Evolutionary conservation across 2,888 invertebrate species (phyloP), one percentile per base, ranked within the genome.

Genomic region (Neoscelio sp.): DNA sequence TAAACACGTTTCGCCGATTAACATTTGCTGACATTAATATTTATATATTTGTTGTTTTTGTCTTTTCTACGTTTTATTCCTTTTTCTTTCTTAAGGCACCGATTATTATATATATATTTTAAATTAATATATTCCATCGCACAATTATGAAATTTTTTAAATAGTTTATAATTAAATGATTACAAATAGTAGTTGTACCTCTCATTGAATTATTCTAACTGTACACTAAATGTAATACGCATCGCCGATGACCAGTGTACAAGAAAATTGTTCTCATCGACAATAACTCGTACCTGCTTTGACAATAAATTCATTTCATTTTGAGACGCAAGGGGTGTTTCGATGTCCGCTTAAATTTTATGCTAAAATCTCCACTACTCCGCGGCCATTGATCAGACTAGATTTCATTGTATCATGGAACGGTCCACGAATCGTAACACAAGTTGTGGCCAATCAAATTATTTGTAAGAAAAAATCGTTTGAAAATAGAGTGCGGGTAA

Each of bases 171-270:
- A 12, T 35, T n/a, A 28, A 52, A 40, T 28, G 38, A 42, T 58
- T 26, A 8, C 12, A 12, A 2, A 3, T 28, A 26, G 26, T 28
- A 7, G 7, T 44, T 23, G 42, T 35, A 56, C 60, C 52, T 28
- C 73, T 73, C 46, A 13, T 13, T 46, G 38, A 64, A 73, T 52
- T 52, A 60, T n/a, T 60, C 54, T 68, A 76, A 44, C 17, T 76
- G 20, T 64, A 76, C 76, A 76, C 10, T 15, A 33, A 76, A 48
- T 62, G 28, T 38, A 58, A 48, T 65, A 54, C 33, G 50, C 8
- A 28, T 46, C 10, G 4, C 10, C 12, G 38, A 12, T 12, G 5
- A 12, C 10, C 13, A 10, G 2, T 38, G 38, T 7, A 26, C 26
- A 7, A 26, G 26, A 26, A 7, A 26, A 7, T 26, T 3, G 26